Base-by-base conservation (phyloP, 2,888 invertebrate genomes). In the Panzeria rudis region DNA sequence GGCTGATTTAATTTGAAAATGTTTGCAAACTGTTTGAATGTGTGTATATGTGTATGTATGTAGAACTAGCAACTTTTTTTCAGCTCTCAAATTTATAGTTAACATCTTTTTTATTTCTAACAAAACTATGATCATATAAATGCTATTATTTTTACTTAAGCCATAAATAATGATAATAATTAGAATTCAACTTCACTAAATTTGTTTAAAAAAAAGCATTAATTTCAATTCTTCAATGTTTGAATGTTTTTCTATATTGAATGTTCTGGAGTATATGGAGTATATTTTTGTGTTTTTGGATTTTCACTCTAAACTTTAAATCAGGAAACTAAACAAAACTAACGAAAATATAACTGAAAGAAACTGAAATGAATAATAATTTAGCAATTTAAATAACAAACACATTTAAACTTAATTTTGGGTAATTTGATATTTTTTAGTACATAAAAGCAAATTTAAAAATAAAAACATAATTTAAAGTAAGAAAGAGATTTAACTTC, bases 31-130 rank as follows among this genome's bases (percentile, higher is more conserved):
- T 56, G 25, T 78, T 50, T 47, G 15, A 69, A 59, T 59, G 11
- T 72, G 86, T 13, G n/a, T 52, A 4, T 52, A 2, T 50, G 13
- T n/a, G 7, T 50, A 13, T 83, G n/a, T 83, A 86, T 90, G 89
- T 91, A 90, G 90, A 91, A 91, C 91, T 91, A 91, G 91, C 90
- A 91, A 91, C 91, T 88, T 90, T 89, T 90, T 88, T 86, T 83
- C 2, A 47, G 69, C 17, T 50, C 15, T 32, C 13, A 52, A 41
- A 41, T 41, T 38, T 68, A 66, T 56, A 32, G 2, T 32, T 47
- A n/a, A 32, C 32, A 62, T 77, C 2, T 29, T 29, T 23, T 72
- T 7, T 38, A 47, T 61, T 29, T 66, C 75, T 82, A 83, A 59
- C 29, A 66, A 72, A 52, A 71, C 64, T 64, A 84, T 79, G 23